Evolutionary conservation across 1,140 invertebrate species (phyloP).

Genomic region (Trachymyrmex cornetzi): DNA sequence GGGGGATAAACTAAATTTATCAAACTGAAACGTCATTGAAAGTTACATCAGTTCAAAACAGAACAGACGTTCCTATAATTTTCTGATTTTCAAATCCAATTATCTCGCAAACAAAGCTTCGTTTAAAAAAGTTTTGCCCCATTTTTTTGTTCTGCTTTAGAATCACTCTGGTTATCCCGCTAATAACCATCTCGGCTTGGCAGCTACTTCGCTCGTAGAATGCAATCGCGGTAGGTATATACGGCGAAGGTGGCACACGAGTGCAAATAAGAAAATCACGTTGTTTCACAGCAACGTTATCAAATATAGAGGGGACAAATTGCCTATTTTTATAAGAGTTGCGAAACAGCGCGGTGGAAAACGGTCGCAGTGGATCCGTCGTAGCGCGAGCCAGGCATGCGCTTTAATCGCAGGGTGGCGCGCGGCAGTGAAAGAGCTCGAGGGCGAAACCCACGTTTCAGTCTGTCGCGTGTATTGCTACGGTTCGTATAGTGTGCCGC

Average conservation of each 20-base stretch:
- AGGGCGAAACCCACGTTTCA: slow-evolving; percentile 78
- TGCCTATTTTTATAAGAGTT: slow-evolving; percentile 34
- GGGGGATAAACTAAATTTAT: slow-evolving; percentile 1
- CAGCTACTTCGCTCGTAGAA: not conserved
- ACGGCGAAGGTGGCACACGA: not conserved
- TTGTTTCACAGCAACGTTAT: not conserved
- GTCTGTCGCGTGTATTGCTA: slow-evolving; percentile 79
- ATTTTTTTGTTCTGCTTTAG: not conserved
- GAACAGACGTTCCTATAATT: not conserved
- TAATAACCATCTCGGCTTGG: not conserved
- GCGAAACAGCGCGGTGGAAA: slow-evolving; percentile 24
- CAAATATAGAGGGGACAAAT: slow-evolving; percentile 6
- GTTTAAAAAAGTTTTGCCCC: not conserved
- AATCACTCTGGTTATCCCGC: not conserved
- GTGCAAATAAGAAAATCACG: slow-evolving; percentile 1
- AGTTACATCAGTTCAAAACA: not conserved
- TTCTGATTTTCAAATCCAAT: slow-evolving; percentile 5
- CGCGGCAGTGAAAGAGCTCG: slow-evolving; percentile 72
- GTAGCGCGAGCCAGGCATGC: slow-evolving; percentile 80
- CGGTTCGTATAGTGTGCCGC: slow-evolving; percentile 65
- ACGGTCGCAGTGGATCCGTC: slow-evolving; percentile 58
- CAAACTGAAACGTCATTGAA: not conserved
- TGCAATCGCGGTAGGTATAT: not conserved
- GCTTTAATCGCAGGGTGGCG: slow-evolving; percentile 65
- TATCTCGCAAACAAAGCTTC: slow-evolving; percentile 27